These are phyloP conservation scores for Merluccius polli DNA, from an alignment of 2,797 vertebrate genomes.

Conservation along the genomic window DNA sequence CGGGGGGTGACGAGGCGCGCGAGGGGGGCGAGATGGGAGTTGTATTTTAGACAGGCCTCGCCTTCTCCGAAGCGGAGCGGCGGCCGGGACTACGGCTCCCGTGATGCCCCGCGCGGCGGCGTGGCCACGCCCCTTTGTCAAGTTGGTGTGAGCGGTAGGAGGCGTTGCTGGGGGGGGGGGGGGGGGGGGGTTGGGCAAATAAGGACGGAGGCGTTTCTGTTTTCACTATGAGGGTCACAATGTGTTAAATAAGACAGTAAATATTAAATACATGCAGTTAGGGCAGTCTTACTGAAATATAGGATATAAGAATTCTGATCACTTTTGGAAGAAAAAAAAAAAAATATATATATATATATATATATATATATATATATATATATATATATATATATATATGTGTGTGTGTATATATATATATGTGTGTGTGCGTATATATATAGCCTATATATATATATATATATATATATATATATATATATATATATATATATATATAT, in stretches of 20 bases:
- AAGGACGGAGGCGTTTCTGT: constrained; percentile 62
- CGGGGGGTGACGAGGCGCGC: constrained; percentile 61
- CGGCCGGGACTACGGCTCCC: constrained; percentile 62
- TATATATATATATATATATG: not conserved
- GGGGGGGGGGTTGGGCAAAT: constrained; percentile 75
- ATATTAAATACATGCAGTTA: not conserved
- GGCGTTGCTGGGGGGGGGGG: constrained; percentile 57
- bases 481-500: not conserved
- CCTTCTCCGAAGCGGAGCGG: constrained; percentile 50
- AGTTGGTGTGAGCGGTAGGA: constrained; percentile 67
- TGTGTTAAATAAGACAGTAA: not conserved
- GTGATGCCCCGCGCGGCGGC: constrained; percentile 33
- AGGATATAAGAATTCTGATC: not conserved
- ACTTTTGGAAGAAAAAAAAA: too few relatives aligned
- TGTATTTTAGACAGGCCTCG: constrained; percentile 71
- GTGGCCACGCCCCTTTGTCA: constrained; percentile 56
- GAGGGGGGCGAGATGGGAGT: constrained; percentile 74
- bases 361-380: not conserved
- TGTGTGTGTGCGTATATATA: not conserved
- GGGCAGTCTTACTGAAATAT: not conserved
- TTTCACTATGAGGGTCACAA: constrained; percentile 14
- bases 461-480: not conserved
- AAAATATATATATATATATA: not conserved
- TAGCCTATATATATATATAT: not conserved
- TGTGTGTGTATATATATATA: not conserved